A percentile compares a stretch with the other conserved stretches of the same genome.
These are phyloP conservation scores for Poeciliopsis turneri DNA, from an alignment of 2,797 vertebrate species.

Conservation along the genomic window DNA sequence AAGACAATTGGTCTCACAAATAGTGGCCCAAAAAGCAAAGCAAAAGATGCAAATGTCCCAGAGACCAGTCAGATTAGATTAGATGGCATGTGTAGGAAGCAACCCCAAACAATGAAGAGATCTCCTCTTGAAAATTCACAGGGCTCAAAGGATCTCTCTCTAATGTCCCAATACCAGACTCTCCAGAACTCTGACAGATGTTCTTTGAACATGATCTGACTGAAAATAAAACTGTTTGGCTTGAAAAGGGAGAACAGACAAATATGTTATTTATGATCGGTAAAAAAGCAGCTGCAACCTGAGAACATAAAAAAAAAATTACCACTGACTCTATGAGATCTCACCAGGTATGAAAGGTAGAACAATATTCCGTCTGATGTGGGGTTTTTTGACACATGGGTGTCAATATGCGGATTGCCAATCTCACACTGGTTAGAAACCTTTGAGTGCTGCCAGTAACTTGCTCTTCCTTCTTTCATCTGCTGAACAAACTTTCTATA, in stretches of 20 bases:
- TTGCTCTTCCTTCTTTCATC: constrained; percentile 49
- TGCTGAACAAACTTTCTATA: constrained; percentile 11
- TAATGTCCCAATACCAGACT: neutral
- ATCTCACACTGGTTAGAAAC: constrained; percentile 42
- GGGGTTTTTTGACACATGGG: constrained; percentile 53
- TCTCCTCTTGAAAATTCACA: neutral
- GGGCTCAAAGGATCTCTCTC: neutral
- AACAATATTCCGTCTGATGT: constrained; percentile 44
- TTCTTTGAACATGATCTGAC: constrained; percentile 3
- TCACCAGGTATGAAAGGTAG: neutral
- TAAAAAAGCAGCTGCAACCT: constrained; percentile 8
- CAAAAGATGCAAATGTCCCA: neutral
- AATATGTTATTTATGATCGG: neutral
- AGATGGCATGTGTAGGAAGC: neutral
- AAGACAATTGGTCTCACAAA: neutral
- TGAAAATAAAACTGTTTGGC: neutral
- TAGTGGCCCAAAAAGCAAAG: neutral
- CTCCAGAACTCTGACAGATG: neutral
- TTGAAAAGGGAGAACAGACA: neutral
- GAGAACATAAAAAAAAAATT: neutral
- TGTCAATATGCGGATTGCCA: constrained; percentile 54
- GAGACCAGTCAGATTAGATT: neutral
- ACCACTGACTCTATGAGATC: neutral
- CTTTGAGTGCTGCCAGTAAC: constrained; percentile 47
- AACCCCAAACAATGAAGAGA: neutral